Evolutionary conservation across 2,113 vertebrate species (phyloP).

Genomic region (Aramus guarauna): DNA sequence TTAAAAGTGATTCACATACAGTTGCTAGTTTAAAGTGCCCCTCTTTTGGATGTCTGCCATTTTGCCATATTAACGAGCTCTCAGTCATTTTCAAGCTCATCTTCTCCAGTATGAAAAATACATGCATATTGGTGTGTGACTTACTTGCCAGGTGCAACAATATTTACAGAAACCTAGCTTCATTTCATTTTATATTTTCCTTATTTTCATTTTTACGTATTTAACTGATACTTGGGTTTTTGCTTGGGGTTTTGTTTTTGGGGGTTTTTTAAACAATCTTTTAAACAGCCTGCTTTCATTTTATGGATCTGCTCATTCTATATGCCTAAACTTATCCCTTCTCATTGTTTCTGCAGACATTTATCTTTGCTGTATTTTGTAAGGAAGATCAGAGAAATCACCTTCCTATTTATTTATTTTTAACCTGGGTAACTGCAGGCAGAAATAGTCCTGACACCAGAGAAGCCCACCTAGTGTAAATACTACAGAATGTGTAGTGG

Average conservation of each 20-base stretch:
- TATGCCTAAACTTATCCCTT: not conserved
- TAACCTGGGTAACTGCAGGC: not conserved
- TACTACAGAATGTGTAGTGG: not conserved
- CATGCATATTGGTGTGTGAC: not conserved
- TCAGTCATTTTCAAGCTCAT: not conserved
- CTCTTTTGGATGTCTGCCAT: not conserved
- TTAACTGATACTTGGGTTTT: not conserved
- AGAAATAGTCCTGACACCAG: not conserved
- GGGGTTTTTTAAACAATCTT: not conserved
- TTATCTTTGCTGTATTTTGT: not conserved
- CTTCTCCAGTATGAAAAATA: not conserved
- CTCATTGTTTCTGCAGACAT: not conserved
- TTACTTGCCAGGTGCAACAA: not conserved
- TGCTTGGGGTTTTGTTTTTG: not conserved
- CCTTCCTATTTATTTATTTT: not conserved
- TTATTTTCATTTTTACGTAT: not conserved
- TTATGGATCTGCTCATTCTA: not conserved
- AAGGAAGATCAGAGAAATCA: not conserved
- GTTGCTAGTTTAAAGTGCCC: not conserved
- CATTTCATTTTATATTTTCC: not conserved
- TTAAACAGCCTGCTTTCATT: not conserved
- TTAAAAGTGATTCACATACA: not conserved
- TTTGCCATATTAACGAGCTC: not conserved
- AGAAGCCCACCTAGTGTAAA: not conserved
- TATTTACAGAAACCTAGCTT: not conserved